Percentiles rank a stretch among this genome's conserved stretches.
Evolutionary conservation across 2,797 vertebrate species (phyloP).

Genomic region (Sebastes vulpes): DNA sequence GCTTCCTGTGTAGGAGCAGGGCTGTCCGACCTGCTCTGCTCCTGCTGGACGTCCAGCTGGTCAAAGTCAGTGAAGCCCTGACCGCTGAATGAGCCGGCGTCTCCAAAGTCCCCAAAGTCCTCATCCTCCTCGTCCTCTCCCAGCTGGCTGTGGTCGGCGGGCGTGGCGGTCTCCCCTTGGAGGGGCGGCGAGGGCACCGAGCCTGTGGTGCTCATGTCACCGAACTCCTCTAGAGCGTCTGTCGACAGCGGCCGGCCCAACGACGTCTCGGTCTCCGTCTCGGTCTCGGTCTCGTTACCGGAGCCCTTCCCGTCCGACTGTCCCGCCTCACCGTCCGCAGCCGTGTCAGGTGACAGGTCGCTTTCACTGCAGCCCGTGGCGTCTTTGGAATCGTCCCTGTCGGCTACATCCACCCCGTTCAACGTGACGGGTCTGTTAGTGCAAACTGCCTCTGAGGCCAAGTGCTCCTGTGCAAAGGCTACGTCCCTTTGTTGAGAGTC

Average conservation of each 20-base stretch:
- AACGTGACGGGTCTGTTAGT: constrained; percentile 8
- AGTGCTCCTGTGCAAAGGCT: constrained; percentile 27
- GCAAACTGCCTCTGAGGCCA: constrained; percentile 38
- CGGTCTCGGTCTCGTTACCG: constrained; percentile 65
- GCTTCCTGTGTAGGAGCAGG: not conserved
- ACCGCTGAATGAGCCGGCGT: constrained; percentile 61
- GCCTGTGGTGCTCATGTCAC: constrained; percentile 89
- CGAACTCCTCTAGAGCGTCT: constrained; percentile 88
- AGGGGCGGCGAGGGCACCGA: constrained; percentile 77
- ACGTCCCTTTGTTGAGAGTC: constrained; percentile 57
- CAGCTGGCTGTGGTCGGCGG: constrained; percentile 80
- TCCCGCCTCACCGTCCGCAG: constrained; percentile 28
- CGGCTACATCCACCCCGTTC: constrained; percentile 40
- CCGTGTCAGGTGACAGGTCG: constrained; percentile 8
- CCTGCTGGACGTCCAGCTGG: constrained; percentile 45
- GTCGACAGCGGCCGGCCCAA: constrained; percentile 78
- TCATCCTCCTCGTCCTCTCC: constrained; percentile 79
- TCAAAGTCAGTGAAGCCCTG: constrained; percentile 79
- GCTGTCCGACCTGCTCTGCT: not conserved
- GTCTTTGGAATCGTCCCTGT: constrained; percentile 36
- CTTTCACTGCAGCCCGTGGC: not conserved
- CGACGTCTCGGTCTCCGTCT: constrained; percentile 80
- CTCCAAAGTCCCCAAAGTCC: constrained; percentile 86
- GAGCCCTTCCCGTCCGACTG: constrained; percentile 69
- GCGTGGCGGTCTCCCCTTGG: constrained; percentile 75